Base-by-base conservation (phyloP, 2,888 invertebrate genomes). In the Troides aeacus region DNA sequence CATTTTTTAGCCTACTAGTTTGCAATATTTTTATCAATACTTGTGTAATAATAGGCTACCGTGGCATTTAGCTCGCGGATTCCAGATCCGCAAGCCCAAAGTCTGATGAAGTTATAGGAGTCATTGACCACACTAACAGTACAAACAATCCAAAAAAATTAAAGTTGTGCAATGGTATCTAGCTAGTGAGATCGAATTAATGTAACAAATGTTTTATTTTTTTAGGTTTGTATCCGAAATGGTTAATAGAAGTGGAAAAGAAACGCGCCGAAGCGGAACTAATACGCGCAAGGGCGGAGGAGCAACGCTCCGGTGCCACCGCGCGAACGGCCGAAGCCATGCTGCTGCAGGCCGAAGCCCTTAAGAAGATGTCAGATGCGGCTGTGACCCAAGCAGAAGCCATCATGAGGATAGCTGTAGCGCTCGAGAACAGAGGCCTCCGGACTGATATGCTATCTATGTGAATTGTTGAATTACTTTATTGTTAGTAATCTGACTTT, bases 161-260 rank as follows among this genome's bases (percentile, higher is more conserved):
- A 21, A 21, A 21, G 21, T 21, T 21, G 21, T 21, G 21, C 21
- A 21, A 21, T 21, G 21, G 21, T 21, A 21, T 21, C 21, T 21
- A 21, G 21, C 21, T 21, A 21, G 21, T 3, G 30, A 30, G 30
- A 30, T 30, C 30, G 4, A 30, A 30, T 4, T 30, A 30, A 30
- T 42, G 6, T 12, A 57, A 39, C 24, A 24, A 24, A 24, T 24
- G 4, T 24, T 3, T 36, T 59, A 1, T 56, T 46, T 66, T 60
- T 42, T 5, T 71, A 88, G 89, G 80, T 71, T 71, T 89, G 3
- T 88, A 87, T 68, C 90, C 88, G 18, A 82, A 87, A 78, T 89
- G 88, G 89, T 70, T 89, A 15, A 82, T 88, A 79, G 84, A 87
- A 68, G 82, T 89, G 2, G 90, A 89, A 71, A 84, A 85, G 69